Evolutionary conservation across 2,797 vertebrate genomes (phyloP).

Genomic region (Anolis apletophallus): DNA sequence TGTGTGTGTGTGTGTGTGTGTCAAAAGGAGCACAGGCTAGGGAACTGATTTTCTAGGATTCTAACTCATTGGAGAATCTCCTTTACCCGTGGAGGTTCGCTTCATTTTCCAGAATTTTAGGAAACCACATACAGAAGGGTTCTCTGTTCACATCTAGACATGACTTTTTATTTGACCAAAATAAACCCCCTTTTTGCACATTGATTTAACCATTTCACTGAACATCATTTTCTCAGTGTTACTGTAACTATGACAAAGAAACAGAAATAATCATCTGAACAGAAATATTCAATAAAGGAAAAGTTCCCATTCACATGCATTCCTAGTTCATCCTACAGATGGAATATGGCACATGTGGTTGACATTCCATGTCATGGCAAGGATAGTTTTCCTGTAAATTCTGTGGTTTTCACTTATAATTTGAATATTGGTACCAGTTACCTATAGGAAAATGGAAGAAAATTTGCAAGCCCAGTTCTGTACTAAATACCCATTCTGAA

Average conservation of each 20-base stretch:
- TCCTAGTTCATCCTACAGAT: background rate
- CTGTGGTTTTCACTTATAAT: background rate
- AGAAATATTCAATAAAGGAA: background rate
- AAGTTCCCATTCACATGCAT: background rate
- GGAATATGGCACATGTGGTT: background rate
- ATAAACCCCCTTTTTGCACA: no score
- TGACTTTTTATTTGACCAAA: no score
- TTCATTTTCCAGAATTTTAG: no score
- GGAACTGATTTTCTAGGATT: background rate
- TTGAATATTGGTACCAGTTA: background rate
- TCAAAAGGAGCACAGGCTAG: background rate
- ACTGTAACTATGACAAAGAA: background rate
- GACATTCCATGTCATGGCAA: background rate
- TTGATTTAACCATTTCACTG: no score
- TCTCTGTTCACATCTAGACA: background rate
- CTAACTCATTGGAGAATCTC: background rate
- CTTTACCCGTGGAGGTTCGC: no score
- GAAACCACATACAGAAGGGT: background rate
- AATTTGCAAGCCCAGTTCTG: background rate
- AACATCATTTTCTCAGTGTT: background rate
- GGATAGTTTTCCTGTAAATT: background rate
- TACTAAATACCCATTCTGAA: slow-evolving; percentile 3
- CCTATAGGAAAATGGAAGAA: background rate
- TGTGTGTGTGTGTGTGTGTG: no score
- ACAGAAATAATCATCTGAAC: background rate